phyloP scores from a whole-genome alignment of 2,797 vertebrate genomes.

The Pelobates cultripes region DNA sequence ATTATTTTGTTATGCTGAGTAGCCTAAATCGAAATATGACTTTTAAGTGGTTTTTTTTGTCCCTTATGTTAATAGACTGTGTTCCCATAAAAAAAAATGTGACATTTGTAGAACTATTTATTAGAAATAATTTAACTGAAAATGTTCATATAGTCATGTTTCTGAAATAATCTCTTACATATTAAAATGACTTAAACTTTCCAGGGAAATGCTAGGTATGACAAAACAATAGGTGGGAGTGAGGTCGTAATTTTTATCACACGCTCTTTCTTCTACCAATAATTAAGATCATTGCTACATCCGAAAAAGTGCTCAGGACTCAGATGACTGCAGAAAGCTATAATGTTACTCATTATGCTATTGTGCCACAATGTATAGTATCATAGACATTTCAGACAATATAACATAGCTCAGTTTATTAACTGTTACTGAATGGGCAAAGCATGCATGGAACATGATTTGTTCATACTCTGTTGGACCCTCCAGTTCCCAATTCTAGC shows the following conservation, averaged over 20 bases:
- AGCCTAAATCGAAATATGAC: neutral
- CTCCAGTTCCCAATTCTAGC: too few relatives aligned
- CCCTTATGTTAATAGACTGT: neutral
- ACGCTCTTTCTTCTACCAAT: neutral
- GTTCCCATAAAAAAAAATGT: neutral
- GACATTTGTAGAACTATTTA: neutral
- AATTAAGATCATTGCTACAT: neutral
- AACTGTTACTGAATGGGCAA: neutral
- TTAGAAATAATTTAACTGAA: neutral
- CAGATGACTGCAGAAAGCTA: neutral
- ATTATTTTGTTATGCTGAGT: neutral
- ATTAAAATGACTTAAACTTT: neutral
- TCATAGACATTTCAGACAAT: neutral
- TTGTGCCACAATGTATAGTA: neutral
- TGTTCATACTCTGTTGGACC: too few relatives aligned
- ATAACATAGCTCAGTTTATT: neutral
- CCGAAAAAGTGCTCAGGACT: neutral
- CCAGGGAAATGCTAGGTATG: neutral
- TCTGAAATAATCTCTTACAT: neutral
- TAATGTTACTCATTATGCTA: neutral
- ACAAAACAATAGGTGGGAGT: neutral
- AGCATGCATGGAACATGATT: neutral
- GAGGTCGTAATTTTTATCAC: neutral
- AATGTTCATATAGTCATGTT: neutral
- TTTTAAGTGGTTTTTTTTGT: neutral